A percentile compares a stretch with the other conserved stretches of the same genome.
phyloP scores from a whole-genome alignment of 2,113 vertebrate genomes.

The Corvus moneduloides region DNA sequence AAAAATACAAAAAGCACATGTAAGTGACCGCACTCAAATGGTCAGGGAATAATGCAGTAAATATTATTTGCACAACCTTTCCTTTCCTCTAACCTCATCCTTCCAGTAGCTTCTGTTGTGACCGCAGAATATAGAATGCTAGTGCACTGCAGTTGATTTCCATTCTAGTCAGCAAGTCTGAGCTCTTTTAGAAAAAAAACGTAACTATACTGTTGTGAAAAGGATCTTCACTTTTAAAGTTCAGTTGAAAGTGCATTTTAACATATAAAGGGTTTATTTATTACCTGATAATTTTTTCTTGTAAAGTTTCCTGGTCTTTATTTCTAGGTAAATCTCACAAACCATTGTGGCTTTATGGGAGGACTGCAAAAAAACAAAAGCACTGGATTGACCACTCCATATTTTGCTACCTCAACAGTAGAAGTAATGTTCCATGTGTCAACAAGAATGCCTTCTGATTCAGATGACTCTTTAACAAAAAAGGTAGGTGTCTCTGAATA shows the following conservation, averaged over 20 bases:
- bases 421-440: conserved; percentile 98
- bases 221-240: not conserved
- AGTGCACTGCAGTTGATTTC: not conserved
- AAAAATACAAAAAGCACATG: not conserved
- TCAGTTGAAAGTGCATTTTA: not conserved
- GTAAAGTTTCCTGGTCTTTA: conserved; percentile 9
- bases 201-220: not conserved
- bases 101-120: not conserved
- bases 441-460: conserved; percentile 97
- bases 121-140: not conserved
- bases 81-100: not conserved
- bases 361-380: conserved; percentile 96
- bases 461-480: conserved; percentile 96
- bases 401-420: conserved; percentile 96
- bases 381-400: conserved; percentile 93
- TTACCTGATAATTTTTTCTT: not conserved
- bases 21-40: not conserved
- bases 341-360: conserved; percentile 98
- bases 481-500: conserved; percentile 78
- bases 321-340: conserved; percentile 90
- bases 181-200: not conserved
- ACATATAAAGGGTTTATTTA: not conserved
- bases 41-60: not conserved
- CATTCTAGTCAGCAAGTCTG: not conserved
- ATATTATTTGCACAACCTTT: not conserved